A percentile compares a stretch with the other conserved stretches of the same genome.
phyloP scores from a whole-genome alignment of 2,797 vertebrate genomes.

The Paratrypauchen microcephalus region DNA sequence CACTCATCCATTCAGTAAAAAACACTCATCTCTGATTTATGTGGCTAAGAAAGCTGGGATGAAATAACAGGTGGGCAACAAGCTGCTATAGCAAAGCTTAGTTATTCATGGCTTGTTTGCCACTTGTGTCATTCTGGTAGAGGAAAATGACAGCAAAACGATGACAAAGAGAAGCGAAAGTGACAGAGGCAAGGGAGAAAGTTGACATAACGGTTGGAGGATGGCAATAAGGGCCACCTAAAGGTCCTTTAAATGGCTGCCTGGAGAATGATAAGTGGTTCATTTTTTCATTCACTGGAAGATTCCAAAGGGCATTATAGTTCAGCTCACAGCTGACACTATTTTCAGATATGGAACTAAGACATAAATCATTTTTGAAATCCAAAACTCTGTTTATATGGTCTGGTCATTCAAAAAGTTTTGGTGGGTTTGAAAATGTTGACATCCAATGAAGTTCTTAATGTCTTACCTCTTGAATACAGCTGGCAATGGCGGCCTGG shows the following conservation, averaged over 20 bases:
- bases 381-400: slow-evolving; percentile 29
- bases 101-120: neutral
- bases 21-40: slow-evolving; percentile 61
- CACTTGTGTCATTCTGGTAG: slow-evolving; percentile 34
- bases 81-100: slow-evolving; percentile 58
- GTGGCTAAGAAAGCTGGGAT: slow-evolving; percentile 49
- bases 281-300: slow-evolving; percentile 56
- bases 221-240: slow-evolving; percentile 54
- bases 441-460: slow-evolving; percentile 6
- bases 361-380: slow-evolving; percentile 38
- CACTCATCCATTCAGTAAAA: slow-evolving; percentile 44
- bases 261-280: slow-evolving; percentile 60
- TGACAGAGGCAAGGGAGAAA: slow-evolving; percentile 47
- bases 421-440: slow-evolving; percentile 9
- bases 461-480: slow-evolving; percentile 86
- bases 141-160: slow-evolving; percentile 32
- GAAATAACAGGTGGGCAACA: slow-evolving; percentile 49
- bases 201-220: slow-evolving; percentile 48
- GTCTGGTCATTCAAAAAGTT: slow-evolving; percentile 15
- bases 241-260: slow-evolving; percentile 52
- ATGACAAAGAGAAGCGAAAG: slow-evolving; percentile 36
- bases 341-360: slow-evolving; percentile 29
- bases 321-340: slow-evolving; percentile 35
- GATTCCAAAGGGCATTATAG: slow-evolving; percentile 40
- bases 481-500: slow-evolving; percentile 82